Evolutionary conservation across 2,113 vertebrate genomes (phyloP).

Genomic region (Pipa parva): DNA sequence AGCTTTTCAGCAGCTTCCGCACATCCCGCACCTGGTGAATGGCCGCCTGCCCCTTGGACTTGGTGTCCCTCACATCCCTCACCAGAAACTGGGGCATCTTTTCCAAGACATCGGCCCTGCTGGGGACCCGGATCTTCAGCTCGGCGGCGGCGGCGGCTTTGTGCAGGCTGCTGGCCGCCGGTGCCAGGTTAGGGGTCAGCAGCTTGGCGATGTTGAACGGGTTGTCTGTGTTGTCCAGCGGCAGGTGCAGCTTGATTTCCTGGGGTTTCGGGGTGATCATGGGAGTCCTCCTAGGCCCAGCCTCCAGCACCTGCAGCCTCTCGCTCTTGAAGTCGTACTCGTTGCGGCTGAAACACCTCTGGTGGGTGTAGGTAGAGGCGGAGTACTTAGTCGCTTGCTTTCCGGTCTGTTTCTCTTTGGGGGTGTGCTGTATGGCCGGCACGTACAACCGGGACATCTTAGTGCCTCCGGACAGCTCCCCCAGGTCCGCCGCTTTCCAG

Average conservation of each 20-base stretch:
- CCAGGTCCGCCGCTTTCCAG: slow-evolving; percentile 59
- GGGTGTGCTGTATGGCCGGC: slow-evolving; percentile 77
- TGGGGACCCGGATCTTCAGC: slow-evolving; percentile 52
- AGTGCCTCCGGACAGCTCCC: slow-evolving; percentile 61
- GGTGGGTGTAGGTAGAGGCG: slow-evolving; percentile 44
- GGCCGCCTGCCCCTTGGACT: slow-evolving; percentile 74
- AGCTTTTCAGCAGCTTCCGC: slow-evolving; percentile 87
- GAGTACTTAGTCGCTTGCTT: slow-evolving; percentile 59
- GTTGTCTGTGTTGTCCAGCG: slow-evolving; percentile 61
- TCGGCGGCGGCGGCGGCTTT: slow-evolving; percentile 62
- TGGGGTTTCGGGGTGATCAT: slow-evolving; percentile 67
- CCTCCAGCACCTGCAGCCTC: slow-evolving; percentile 20
- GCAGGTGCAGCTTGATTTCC: slow-evolving; percentile 86
- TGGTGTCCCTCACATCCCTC: slow-evolving; percentile 80
- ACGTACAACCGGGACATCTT: slow-evolving; percentile 93
- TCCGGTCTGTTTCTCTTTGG: slow-evolving; percentile 59
- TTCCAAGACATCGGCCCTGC: slow-evolving; percentile 70
- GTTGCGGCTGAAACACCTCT: slow-evolving; percentile 17
- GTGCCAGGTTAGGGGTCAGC: slow-evolving; percentile 68
- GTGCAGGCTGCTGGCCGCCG: slow-evolving; percentile 47
- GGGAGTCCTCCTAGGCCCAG: slow-evolving; percentile 42
- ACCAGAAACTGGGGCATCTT: slow-evolving; percentile 90
- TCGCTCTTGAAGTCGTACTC: slow-evolving; percentile 15
- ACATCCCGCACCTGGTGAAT: slow-evolving; percentile 93
- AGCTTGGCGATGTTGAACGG: slow-evolving; percentile 77